A percentile compares a stretch with the other conserved stretches of the same genome.
phyloP scores from a whole-genome alignment of 2,113 vertebrate species.

The Lipotes vexillifer region DNA sequence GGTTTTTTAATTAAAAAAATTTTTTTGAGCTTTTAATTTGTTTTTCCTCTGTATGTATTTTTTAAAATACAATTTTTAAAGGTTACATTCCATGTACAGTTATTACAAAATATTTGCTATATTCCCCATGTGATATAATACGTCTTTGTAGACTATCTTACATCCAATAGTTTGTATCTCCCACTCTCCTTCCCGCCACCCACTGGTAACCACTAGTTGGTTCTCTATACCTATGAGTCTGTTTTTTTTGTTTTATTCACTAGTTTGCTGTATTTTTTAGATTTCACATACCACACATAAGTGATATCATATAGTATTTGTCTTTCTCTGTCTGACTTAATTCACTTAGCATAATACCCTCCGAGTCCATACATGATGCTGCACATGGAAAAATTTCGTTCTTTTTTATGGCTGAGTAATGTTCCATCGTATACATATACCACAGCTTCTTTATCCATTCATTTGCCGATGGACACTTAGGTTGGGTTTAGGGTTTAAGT shows the following conservation, averaged over 20 bases:
- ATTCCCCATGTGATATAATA: no score
- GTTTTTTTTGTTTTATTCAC: neutral
- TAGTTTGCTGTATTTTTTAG: neutral
- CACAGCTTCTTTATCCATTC: neutral
- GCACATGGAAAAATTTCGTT: neutral
- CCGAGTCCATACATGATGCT: neutral
- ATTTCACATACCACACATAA: neutral
- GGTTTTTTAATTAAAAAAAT: neutral
- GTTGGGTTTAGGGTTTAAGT: neutral
- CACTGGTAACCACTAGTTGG: neutral
- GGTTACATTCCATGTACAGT: neutral
- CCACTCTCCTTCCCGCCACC: neutral
- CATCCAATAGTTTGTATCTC: neutral
- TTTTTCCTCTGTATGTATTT: neutral
- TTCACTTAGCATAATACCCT: neutral
- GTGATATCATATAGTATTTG: neutral
- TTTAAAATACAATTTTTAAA: neutral
- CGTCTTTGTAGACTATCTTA: neutral
- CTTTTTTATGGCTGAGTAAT: neutral
- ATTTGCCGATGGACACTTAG: neutral
- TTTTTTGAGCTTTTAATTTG: neutral
- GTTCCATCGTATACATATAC: neutral
- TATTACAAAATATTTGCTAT: neutral
- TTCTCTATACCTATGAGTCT: neutral
- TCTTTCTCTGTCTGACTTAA: neutral